Evolutionary conservation across 2,113 vertebrate genomes (phyloP).

Genomic region (Campylorhamphus procurvoides): DNA sequence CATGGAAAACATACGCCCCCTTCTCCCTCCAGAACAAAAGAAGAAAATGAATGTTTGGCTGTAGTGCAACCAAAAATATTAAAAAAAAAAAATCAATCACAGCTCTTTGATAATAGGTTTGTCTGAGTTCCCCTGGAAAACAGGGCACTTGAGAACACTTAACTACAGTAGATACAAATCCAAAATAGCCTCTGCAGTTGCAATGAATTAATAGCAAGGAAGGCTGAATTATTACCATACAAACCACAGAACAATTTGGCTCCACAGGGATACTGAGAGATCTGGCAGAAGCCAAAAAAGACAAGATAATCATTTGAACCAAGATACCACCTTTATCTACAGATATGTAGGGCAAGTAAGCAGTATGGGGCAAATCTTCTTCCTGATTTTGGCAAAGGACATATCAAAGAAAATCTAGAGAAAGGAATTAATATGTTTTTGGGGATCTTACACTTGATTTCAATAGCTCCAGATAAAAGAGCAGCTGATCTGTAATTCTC

Average conservation of each 20-base stretch:
- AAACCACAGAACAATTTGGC: background rate
- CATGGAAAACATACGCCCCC: background rate
- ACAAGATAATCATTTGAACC: background rate
- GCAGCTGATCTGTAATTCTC: background rate
- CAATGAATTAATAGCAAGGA: background rate
- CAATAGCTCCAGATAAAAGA: background rate
- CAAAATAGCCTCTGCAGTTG: background rate
- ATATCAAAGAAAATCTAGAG: background rate
- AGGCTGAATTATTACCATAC: background rate
- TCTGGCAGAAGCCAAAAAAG: background rate
- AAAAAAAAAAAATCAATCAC: background rate
- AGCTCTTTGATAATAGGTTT: conserved; percentile 26
- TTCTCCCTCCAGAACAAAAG: background rate
- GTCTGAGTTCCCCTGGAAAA: background rate
- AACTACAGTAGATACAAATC: background rate
- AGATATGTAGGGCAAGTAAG: background rate
- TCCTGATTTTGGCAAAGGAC: background rate
- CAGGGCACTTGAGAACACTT: background rate
- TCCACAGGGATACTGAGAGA: background rate
- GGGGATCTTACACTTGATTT: background rate
- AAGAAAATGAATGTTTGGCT: conserved; percentile 24
- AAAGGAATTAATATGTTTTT: background rate
- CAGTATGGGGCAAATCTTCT: background rate
- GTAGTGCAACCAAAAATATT: background rate
- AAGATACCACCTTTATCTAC: background rate